Percentiles rank a stretch among this genome's conserved stretches.
Conservation (phyloP, 2,113 vertebrate genomes). For the Spea multiplicata region DNA sequence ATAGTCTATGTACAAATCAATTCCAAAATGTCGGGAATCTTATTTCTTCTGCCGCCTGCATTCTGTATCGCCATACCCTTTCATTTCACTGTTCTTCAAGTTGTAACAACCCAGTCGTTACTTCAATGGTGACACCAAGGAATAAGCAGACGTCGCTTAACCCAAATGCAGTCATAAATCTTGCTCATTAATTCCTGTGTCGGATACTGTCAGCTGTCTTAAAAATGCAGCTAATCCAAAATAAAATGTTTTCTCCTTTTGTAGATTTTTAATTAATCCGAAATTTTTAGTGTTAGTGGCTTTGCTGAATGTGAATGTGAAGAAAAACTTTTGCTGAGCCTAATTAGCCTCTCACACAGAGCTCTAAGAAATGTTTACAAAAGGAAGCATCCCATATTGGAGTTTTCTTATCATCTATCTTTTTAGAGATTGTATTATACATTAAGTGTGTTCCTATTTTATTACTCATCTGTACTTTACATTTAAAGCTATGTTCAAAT, state of each 20-base stretch:
- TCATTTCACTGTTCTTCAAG: background rate
- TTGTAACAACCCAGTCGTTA: background rate
- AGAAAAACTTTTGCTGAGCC: conserved; percentile 26
- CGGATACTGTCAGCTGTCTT: background rate
- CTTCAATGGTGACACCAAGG: conserved; percentile 42
- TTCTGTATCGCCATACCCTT: too few species aligned
- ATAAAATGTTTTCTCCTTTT: conserved; percentile 28
- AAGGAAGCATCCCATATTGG: conserved; percentile 31
- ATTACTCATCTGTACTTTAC: too few species aligned
- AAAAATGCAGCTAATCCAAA: conserved; percentile 1
- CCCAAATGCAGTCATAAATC: conserved; percentile 21
- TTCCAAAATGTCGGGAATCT: too few species aligned
- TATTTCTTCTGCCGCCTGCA: too few species aligned
- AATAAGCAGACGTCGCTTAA: conserved; percentile 9
- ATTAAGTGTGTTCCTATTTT: too few species aligned
- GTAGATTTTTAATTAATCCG: conserved; percentile 28
- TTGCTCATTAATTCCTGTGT: conserved; percentile 18
- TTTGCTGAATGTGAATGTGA: conserved; percentile 21
- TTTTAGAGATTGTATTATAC: too few species aligned
- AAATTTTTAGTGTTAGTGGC: background rate
- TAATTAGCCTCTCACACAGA: conserved; percentile 34
- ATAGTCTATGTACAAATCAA: too few species aligned
- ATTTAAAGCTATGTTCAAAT: too few species aligned
- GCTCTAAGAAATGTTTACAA: conserved; percentile 24
- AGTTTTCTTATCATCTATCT: conserved; percentile 7